phyloP scores from a whole-genome alignment of 2,888 invertebrate genomes.

The Tinea semifulvella region DNA sequence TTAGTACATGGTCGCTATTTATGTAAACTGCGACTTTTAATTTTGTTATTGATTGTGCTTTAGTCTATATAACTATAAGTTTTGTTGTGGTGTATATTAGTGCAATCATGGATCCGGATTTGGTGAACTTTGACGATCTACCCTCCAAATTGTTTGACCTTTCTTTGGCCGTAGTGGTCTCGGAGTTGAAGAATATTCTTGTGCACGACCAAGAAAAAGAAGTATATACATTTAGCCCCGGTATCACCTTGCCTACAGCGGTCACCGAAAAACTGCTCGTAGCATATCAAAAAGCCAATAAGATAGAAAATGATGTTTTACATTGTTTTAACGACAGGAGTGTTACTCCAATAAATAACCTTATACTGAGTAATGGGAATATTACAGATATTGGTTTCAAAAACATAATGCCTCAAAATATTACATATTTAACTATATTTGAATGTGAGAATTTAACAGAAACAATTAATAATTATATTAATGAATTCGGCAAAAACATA shows the following conservation, averaged over 20 bases:
- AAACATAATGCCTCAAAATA: conserved; percentile 76
- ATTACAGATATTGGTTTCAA: conserved; percentile 77
- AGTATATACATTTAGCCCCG: conserved; percentile 64
- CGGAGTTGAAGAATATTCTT: conserved; percentile 70
- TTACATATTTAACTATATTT: conserved; percentile 77
- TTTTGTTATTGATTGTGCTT: too few species aligned
- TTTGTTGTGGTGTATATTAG: too few species aligned
- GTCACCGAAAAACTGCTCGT: conserved; percentile 75
- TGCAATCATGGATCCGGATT: too few species aligned
- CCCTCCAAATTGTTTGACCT: conserved; percentile 72
- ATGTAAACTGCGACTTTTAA: too few species aligned
- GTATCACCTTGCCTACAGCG: conserved; percentile 73
- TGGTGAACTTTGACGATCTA: conserved; percentile 37
- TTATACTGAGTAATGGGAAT: conserved; percentile 75
- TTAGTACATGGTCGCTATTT: too few species aligned
- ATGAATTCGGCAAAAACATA: conserved; percentile 73
- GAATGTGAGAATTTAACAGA: conserved; percentile 76
- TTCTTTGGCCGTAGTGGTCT: conserved; percentile 70
- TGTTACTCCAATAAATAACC: conserved; percentile 72
- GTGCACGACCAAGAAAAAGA: conserved; percentile 43
- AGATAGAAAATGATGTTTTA: conserved; percentile 74
- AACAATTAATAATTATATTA: conserved; percentile 72
- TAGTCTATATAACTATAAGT: too few species aligned
- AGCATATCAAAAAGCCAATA: conserved; percentile 60
- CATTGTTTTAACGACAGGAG: conserved; percentile 74